These are phyloP conservation scores for Zaprionus camerounensis DNA, from an alignment of 1,140 invertebrate species.

Conservation along the genomic window DNA sequence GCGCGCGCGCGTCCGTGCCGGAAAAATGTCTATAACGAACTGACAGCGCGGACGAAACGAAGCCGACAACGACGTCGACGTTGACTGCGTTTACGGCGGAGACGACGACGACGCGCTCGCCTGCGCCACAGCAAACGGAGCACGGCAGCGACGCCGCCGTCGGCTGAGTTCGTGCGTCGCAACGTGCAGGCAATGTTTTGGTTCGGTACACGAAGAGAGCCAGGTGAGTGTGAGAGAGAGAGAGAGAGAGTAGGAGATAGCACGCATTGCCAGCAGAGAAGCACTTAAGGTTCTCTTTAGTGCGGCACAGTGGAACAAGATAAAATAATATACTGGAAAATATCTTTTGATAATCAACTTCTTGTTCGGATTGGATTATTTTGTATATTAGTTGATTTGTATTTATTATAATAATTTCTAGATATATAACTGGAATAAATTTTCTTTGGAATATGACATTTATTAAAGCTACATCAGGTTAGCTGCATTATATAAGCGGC, in stretches of 20 bases:
- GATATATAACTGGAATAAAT: no score
- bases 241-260: neutral
- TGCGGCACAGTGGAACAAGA: neutral
- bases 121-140: constrained; percentile 38
- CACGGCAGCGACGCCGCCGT: constrained; percentile 34
- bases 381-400: no score
- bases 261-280: neutral
- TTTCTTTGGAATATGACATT: no score
- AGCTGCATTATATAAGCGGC: no score
- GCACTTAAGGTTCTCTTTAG: constrained; percentile 16
- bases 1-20: constrained; percentile 71
- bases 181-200: constrained; percentile 40
- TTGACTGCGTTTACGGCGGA: constrained; percentile 50
- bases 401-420: no score
- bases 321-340: neutral
- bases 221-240: constrained; percentile 21
- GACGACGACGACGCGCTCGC: constrained; percentile 19
- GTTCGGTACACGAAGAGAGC: constrained; percentile 22
- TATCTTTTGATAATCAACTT: neutral
- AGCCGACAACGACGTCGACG: constrained; percentile 21
- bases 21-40: constrained; percentile 81
- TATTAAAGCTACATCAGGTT: no score
- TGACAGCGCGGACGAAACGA: constrained; percentile 36
- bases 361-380: no score
- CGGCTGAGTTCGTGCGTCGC: constrained; percentile 24